A percentile compares a stretch with the other conserved stretches of the same genome.
Conservation (phyloP, 2,888 invertebrate genomes). For the Agrotis ipsilon region DNA sequence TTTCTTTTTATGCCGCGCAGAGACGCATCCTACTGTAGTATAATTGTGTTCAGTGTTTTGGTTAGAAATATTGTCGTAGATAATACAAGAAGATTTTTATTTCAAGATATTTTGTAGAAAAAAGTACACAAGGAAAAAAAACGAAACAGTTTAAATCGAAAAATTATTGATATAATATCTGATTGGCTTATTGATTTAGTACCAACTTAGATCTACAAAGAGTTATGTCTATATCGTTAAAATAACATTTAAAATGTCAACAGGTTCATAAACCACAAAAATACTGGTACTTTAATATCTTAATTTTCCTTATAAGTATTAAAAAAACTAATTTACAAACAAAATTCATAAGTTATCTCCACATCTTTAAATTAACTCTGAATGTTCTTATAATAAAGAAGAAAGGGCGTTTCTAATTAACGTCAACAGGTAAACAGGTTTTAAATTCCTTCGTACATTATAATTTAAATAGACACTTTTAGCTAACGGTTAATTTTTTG, state of each 20-base stretch:
- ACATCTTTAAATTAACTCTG: constrained; percentile 9
- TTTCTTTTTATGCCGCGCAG: background rate
- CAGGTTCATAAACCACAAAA: background rate
- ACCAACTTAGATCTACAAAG: background rate
- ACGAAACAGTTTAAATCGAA: no score
- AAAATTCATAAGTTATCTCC: constrained; percentile 8
- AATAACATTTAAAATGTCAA: background rate
- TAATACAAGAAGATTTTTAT: constrained; percentile 16
- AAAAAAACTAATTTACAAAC: constrained; percentile 1
- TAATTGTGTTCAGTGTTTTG: constrained; percentile 7
- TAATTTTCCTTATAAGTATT: background rate
- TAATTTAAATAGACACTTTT: no score
- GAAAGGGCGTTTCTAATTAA: constrained; percentile 24
- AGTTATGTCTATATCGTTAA: background rate
- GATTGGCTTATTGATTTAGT: background rate
- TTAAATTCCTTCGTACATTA: background rate
- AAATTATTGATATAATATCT: background rate
- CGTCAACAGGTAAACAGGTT: constrained; percentile 12
- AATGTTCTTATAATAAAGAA: constrained; percentile 27
- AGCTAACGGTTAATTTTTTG: background rate
- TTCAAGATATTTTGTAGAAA: background rate
- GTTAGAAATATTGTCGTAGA: constrained; percentile 9
- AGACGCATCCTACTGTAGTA: background rate
- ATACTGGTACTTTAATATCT: background rate
- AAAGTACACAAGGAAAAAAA: no score